Evolutionary conservation across 2,888 invertebrate genomes (phyloP).

Genomic region (Ypsolopha scabrella): DNA sequence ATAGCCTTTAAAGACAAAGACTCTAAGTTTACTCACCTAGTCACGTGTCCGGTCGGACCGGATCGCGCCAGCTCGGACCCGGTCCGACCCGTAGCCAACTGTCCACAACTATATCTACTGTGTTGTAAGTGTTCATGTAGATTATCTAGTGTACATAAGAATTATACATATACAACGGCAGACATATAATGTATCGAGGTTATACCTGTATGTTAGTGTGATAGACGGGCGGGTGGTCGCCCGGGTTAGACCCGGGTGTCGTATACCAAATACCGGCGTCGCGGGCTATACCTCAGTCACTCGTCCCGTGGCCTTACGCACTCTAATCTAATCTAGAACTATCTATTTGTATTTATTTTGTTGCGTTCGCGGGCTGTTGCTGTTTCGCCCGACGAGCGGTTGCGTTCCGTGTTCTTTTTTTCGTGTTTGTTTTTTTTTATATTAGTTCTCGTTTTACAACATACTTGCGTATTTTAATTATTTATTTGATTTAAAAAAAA

Average conservation of each 20-base stretch:
- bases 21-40: slow-evolving; percentile 53
- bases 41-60: slow-evolving; percentile 46
- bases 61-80: slow-evolving; percentile 23
- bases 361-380: slow-evolving; percentile 63
- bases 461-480: slow-evolving; percentile 57
- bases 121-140: slow-evolving; percentile 65
- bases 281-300: slow-evolving; percentile 64
- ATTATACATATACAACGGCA: slow-evolving; percentile 52
- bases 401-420: slow-evolving; percentile 53
- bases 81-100: slow-evolving; percentile 42
- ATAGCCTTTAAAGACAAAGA: slow-evolving; percentile 19
- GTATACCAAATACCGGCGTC: slow-evolving; percentile 44
- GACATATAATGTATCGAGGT: slow-evolving; percentile 37
- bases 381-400: slow-evolving; percentile 60
- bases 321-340: slow-evolving; percentile 18
- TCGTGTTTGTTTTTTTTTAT: slow-evolving; percentile 53
- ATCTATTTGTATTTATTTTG: slow-evolving; percentile 55
- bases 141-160: slow-evolving; percentile 59
- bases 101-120: slow-evolving; percentile 59
- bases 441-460: slow-evolving; percentile 43
- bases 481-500: slow-evolving; percentile 39
- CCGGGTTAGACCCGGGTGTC: slow-evolving; percentile 5
- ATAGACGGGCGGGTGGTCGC: slow-evolving; percentile 7
- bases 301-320: slow-evolving; percentile 58
- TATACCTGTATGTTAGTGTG: slow-evolving; percentile 17